These are phyloP conservation scores for Smittia aterrima DNA, from an alignment of 2,888 invertebrate species.

Conservation along the genomic window DNA sequence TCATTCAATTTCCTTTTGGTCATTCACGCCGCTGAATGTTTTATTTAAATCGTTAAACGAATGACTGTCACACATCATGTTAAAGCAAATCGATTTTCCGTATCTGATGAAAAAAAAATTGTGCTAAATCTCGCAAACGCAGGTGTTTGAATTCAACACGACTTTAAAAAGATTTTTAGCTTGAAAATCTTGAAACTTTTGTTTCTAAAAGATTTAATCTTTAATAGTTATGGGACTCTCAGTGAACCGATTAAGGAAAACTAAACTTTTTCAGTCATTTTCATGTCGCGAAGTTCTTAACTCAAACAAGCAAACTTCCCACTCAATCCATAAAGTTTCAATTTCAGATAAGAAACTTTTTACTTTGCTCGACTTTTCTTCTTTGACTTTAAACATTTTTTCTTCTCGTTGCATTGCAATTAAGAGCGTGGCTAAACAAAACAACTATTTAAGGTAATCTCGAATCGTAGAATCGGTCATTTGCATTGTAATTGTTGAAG, in stretches of 20 bases:
- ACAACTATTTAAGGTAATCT: slow-evolving; percentile 14
- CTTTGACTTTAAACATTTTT: background rate
- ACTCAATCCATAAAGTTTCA: background rate
- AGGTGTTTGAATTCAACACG: no score
- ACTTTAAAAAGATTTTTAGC: no score
- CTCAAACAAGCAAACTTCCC: background rate
- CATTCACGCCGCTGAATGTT: no score
- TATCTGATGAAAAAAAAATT: background rate
- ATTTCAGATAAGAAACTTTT: background rate
- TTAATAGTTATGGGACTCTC: no score
- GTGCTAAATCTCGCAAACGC: no score
- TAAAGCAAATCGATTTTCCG: background rate
- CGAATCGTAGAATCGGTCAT: background rate
- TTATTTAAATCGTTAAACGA: no score
- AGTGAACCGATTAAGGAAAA: no score
- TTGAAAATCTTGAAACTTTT: no score
- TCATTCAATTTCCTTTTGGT: no score
- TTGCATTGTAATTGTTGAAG: slow-evolving; percentile 22
- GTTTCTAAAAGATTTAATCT: no score
- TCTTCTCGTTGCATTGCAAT: background rate
- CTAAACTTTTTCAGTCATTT: no score
- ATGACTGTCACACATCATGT: background rate
- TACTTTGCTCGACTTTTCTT: background rate
- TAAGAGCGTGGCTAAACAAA: slow-evolving; percentile 4
- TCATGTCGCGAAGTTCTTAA: background rate